A percentile compares a stretch with the other conserved stretches of the same genome.
Evolutionary conservation across 2,797 vertebrate genomes (phyloP).

Genomic region (Mus spretus): DNA sequence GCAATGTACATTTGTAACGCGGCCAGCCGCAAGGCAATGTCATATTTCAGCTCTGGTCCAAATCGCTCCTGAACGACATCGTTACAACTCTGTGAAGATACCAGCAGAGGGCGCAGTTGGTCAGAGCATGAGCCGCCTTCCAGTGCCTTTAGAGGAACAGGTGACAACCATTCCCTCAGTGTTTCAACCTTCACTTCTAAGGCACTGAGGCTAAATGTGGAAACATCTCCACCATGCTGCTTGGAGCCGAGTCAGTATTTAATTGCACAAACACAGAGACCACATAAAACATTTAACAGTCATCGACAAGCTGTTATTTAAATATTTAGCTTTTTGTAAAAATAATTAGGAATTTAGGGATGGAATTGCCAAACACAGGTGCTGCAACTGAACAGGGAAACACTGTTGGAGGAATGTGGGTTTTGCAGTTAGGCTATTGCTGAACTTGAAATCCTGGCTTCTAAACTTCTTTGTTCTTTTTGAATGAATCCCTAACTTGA

Average conservation of each 20-base stretch:
- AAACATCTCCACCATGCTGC: constrained; percentile 45
- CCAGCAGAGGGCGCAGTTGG: constrained; percentile 89
- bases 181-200: constrained; percentile 59
- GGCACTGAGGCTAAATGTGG: constrained; percentile 65
- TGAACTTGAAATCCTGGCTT: background rate
- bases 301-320: constrained; percentile 74
- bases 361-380: constrained; percentile 75
- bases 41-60: constrained; percentile 98
- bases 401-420: background rate
- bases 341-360: constrained; percentile 72
- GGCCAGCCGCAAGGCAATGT: constrained; percentile 96
- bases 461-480: background rate
- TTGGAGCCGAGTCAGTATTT: constrained; percentile 66
- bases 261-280: constrained; percentile 63
- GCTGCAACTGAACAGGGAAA: background rate
- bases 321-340: constrained; percentile 74
- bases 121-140: constrained; percentile 77
- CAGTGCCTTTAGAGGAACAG: background rate
- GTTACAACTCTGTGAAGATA: constrained; percentile 95
- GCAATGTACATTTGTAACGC: constrained; percentile 99
- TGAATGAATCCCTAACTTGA: background rate
- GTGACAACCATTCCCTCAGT: constrained; percentile 6
- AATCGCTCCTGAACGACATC: constrained; percentile 98
- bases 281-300: constrained; percentile 68
- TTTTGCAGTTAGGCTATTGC: constrained; percentile 5